Evolutionary conservation across 2,888 invertebrate genomes (phyloP), one percentile per base, ranked within the genome.

Genomic region (Coelinius sp.): DNA sequence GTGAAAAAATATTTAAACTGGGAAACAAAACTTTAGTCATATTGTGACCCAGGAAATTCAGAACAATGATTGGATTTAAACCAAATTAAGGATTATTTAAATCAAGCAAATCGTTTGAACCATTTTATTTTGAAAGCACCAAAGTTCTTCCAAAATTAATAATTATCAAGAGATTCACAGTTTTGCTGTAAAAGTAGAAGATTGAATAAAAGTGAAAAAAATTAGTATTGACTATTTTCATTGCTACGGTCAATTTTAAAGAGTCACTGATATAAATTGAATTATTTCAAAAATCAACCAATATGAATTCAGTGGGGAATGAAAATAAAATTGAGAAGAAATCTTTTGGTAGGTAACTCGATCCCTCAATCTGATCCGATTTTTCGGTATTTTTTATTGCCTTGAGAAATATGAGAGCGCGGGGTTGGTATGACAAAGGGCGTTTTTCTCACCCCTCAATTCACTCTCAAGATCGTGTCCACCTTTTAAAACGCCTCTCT

Each of bases 341-440:
- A 38, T 17, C 22, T 5, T n/a, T n/a, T n/a, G n/a, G n/a, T 44
- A 7, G 20, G 68, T 63, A 71, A 71, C 63, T 68, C 38, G 63
- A 71, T 63, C 63, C 27, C 10, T 44, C 52, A 68, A 68, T 63
- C 44, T 17, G 35, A 71, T 71, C 71, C 49, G 67, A 67, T 71
- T 71, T 62, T 67, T 31, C 49, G 35, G 38, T 62, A 62, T 62
- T 71, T 70, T 71, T 71, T 71, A 71, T 68, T 68, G 71, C 71
- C 63, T 62, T 24, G 49, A 67, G 71, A 71, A 71, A 71, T 68
- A 71, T 71, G 68, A 71, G 68, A 62, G 38, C 5, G 25, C 12
- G 49, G 12, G 44, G 25, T 31, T 20, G 14, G 3, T 46, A 49
- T 41, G 63, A 70, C 56, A 70, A 73, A 73, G 59, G 53, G 24